Evolutionary conservation across 2,797 vertebrate genomes (phyloP).

Genomic region (Hybognathus amarus): DNA sequence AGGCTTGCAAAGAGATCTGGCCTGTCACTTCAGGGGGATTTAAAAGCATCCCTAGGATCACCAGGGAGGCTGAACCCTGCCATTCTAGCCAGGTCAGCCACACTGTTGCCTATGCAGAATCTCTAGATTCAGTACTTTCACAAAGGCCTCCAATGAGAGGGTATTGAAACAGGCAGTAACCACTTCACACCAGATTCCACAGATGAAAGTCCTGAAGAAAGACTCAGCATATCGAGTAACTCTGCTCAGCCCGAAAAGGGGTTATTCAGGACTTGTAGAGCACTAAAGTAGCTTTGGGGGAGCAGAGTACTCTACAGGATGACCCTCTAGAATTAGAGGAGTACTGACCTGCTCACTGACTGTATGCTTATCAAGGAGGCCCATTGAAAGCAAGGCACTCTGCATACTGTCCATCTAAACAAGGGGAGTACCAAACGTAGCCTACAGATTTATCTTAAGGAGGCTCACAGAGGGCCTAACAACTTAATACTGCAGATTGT

Average conservation of each 20-base stretch:
- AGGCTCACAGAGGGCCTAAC: background rate
- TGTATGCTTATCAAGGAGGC: background rate
- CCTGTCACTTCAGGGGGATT: background rate
- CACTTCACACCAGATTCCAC: background rate
- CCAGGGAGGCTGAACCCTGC: background rate
- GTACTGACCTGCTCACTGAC: background rate
- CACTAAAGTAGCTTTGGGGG: background rate
- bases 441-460: background rate
- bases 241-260: background rate
- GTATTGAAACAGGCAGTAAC: background rate
- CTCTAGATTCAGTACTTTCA: background rate
- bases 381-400: background rate
- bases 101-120: background rate
- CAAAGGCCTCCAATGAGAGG: background rate
- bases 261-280: background rate
- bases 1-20: background rate
- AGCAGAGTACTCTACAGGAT: background rate
- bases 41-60: background rate
- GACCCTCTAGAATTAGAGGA: background rate
- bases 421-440: background rate
- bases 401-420: background rate
- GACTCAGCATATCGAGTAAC: background rate
- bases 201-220: background rate
- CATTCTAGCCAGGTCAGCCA: background rate
- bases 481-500: background rate